Conservation (phyloP, 2,797 vertebrate species). For the Hippocampus kuda region DNA sequence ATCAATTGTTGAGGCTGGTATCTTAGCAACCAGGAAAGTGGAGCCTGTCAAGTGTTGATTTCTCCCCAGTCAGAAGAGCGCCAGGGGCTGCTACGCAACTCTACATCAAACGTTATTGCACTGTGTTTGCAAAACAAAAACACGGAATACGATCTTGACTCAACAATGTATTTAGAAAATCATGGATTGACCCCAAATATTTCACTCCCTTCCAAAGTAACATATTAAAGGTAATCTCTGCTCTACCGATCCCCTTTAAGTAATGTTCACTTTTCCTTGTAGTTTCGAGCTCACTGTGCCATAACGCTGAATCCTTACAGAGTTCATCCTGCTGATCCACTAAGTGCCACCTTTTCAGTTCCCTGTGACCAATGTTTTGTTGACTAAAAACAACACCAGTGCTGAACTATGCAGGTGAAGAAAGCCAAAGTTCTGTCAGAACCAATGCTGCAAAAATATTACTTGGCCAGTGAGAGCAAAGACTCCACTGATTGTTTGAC, state of each 20-base stretch:
- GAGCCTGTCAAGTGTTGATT: conserved; percentile 13
- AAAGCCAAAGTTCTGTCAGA: too few relatives aligned
- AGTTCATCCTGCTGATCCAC: background rate
- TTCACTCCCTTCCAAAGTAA: background rate
- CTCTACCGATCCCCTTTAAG: background rate
- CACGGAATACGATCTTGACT: background rate
- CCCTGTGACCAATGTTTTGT: background rate
- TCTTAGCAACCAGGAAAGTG: conserved; percentile 14
- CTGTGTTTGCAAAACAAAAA: conserved; percentile 7
- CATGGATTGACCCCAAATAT: background rate
- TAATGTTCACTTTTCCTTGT: background rate
- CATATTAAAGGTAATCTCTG: background rate
- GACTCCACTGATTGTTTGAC: too few relatives aligned
- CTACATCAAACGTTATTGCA: background rate
- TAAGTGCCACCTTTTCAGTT: background rate
- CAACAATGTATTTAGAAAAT: background rate
- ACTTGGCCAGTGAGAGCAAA: background rate
- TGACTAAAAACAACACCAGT: background rate
- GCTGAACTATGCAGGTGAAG: background rate
- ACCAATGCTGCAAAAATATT: background rate
- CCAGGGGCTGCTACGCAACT: background rate
- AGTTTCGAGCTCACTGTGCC: too few relatives aligned
- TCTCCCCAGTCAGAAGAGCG: conserved; percentile 5
- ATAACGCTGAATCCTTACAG: background rate
- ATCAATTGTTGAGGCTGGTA: conserved; percentile 8